phyloP scores from a whole-genome alignment of 2,888 invertebrate species.

The Tenthredo amoena region DNA sequence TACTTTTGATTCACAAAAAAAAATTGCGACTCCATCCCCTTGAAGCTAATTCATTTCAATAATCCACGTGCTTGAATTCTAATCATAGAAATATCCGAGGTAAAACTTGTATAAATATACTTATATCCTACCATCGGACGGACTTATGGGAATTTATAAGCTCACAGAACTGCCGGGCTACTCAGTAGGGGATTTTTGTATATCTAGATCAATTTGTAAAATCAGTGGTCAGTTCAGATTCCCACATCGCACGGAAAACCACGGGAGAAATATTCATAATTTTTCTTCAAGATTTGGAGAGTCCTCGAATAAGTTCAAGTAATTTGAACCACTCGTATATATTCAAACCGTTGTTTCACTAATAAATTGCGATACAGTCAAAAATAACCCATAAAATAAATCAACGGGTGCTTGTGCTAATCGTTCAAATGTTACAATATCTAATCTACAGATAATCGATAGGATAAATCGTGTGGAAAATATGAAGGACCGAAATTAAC shows the following conservation, averaged over 20 bases:
- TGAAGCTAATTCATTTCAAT: background rate
- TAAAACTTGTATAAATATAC: background rate
- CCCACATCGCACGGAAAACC: background rate
- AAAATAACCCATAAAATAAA: background rate
- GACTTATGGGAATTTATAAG: conserved; percentile 48
- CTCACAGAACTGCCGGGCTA: background rate
- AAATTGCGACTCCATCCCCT: background rate
- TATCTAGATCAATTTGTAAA: conserved; percentile 27
- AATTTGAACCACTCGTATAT: background rate
- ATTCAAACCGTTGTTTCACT: background rate
- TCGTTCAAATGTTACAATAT: background rate
- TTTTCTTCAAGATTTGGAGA: background rate
- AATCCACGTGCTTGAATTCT: conserved; percentile 28
- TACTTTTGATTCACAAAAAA: background rate
- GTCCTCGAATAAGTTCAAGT: background rate
- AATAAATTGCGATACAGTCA: background rate
- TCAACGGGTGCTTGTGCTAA: background rate
- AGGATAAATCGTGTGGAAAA: background rate
- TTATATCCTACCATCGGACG: conserved; percentile 35
- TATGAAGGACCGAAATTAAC: background rate
- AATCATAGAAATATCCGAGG: conserved; percentile 26
- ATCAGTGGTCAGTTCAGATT: conserved; percentile 21
- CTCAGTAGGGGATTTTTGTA: conserved; percentile 51
- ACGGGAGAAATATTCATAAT: background rate
- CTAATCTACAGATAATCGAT: background rate